A percentile compares a stretch with the other conserved stretches of the same genome.
phyloP scores from a whole-genome alignment of 2,113 vertebrate species.

The Calcarius ornatus region DNA sequence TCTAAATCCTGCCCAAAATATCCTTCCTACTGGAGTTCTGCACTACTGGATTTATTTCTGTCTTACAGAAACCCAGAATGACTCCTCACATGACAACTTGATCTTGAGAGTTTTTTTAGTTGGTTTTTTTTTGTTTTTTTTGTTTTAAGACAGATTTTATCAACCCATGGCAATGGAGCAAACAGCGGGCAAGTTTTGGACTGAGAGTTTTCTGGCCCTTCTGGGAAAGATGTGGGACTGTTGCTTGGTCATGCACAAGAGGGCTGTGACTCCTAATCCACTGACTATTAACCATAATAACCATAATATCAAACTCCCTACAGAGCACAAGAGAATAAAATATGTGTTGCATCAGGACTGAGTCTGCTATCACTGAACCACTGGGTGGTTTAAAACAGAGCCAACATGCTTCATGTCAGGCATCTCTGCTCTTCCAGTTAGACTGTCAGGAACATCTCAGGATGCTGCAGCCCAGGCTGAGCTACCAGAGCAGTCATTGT shows the following conservation, averaged over 20 bases:
- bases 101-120: not conserved
- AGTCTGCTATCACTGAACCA: not conserved
- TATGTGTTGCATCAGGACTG: not conserved
- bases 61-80: not conserved
- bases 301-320: not conserved
- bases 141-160: not conserved
- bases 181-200: not conserved
- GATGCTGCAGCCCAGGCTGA: not conserved
- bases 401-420: not conserved
- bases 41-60: not conserved
- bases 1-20: not conserved
- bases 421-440: not conserved
- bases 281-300: not conserved
- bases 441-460: not conserved
- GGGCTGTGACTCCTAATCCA: not conserved
- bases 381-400: not conserved
- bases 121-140: not conserved
- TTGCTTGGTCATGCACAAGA: not conserved
- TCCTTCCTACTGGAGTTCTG: not conserved
- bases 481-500: not conserved
- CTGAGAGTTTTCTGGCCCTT: not conserved
- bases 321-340: not conserved
- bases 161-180: not conserved
- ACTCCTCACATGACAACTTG: not conserved
- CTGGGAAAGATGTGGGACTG: not conserved